Evolutionary conservation across 2,888 invertebrate species (phyloP), one percentile per base, ranked within the genome.

Genomic region (Tetranychus piercei): DNA sequence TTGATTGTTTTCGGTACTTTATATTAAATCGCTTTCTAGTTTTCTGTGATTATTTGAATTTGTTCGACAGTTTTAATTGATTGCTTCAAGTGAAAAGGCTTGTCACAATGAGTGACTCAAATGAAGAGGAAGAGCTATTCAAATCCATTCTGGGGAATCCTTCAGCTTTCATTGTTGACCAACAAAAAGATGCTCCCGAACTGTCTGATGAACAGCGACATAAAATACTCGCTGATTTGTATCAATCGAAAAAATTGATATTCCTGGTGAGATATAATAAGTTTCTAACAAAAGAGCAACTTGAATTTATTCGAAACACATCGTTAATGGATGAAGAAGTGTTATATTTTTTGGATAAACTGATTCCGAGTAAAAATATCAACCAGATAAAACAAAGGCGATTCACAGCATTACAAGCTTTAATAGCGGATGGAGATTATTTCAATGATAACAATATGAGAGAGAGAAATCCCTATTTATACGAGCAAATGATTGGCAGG

Each of bases 381-480:
- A 85, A 86, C 74, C 85, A 86, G 80, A 83, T 89, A 0, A 89
- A 88, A 82, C 94, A 94, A 81, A 85, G 93, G 78, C 85, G 94
- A 67, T 94, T 87, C 81, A 87, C 88, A 80, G 94, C 93, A 1
- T 83, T 94, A 80, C 87, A 90, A 79, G 85, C 88, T 80, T 82
- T 94, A 78, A 84, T 90, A 66, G 83, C 86, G 73, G 86, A 88
- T 77, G 86, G 87, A 15, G 85, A 86, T 44, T 95, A 94, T 82
- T 96, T 96, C 80, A 89, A 89, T 81, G 94, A 95, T 82, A 88
- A 87, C 76, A 90, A 92, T 85, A 96, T 96, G 95, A 91, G 92
- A 87, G 88, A 88, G 78, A 84, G 96, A 76, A 91, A 93, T 82
- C 96, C 95, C 1, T 84, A 91, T 74, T 83, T 95, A 0, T 96